phyloP scores from a whole-genome alignment of 2,113 vertebrate species.

The Rutilus rutilus region DNA sequence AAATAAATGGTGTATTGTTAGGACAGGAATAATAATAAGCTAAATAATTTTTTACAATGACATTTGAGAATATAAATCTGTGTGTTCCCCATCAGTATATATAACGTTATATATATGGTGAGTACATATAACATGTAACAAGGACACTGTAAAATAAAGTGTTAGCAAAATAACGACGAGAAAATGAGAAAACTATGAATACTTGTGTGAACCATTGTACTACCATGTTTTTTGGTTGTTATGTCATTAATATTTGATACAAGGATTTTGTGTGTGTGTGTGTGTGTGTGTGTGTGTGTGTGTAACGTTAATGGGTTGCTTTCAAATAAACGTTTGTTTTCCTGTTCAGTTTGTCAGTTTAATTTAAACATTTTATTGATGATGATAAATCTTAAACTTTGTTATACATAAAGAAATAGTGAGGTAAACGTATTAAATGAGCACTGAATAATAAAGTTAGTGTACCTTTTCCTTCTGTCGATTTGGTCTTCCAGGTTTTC shows the following conservation, averaged over 20 bases:
- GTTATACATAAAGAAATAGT: not conserved
- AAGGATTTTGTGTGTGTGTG: not conserved
- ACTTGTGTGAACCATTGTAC: not conserved
- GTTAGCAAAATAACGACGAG: not conserved
- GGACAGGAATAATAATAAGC: not conserved
- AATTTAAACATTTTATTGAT: not conserved
- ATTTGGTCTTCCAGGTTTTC: conserved; percentile 45
- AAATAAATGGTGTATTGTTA: not conserved
- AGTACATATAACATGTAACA: no score
- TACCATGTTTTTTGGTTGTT: no score
- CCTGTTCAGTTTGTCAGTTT: not conserved
- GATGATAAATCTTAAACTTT: not conserved
- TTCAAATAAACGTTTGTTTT: not conserved
- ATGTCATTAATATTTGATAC: not conserved
- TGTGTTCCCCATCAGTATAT: no score
- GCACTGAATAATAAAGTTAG: not conserved
- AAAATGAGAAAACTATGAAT: not conserved
- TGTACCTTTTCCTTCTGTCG: conserved; percentile 37
- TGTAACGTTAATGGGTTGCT: not conserved
- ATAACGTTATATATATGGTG: no score
- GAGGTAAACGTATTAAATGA: not conserved
- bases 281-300: no score
- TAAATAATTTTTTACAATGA: no score
- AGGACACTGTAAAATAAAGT: no score
- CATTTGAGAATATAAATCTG: not conserved